Evolutionary conservation across 1,140 invertebrate species (phyloP).

Genomic region (Epicauta chinensis): DNA sequence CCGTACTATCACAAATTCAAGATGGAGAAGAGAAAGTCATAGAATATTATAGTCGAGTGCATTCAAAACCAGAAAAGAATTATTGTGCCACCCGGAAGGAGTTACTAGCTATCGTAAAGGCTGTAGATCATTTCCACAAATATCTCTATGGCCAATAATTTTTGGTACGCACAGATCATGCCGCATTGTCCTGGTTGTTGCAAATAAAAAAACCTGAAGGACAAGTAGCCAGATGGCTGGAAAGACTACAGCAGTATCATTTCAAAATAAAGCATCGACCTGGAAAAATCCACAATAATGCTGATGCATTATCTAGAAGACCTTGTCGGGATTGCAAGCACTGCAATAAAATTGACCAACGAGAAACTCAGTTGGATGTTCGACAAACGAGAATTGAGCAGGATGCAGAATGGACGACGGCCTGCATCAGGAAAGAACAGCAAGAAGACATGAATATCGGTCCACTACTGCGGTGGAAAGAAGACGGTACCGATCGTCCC

Average conservation of each 20-base stretch:
- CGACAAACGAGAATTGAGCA: too few relatives aligned
- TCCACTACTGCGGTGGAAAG: too few relatives aligned
- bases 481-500: too few relatives aligned
- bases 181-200: not conserved
- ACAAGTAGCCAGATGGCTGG: not conserved
- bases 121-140: slow-evolving; percentile 38
- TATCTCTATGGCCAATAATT: slow-evolving; percentile 25
- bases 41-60: slow-evolving; percentile 28
- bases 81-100: slow-evolving; percentile 42
- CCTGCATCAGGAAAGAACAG: too few relatives aligned
- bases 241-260: not conserved
- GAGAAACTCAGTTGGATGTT: too few relatives aligned
- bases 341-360: too few relatives aligned
- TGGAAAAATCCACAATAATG: not conserved
- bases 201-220: not conserved
- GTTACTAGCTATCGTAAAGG: slow-evolving; percentile 42
- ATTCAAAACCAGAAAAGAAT: slow-evolving; percentile 39
- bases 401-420: too few relatives aligned
- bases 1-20: slow-evolving; percentile 24
- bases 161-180: not conserved
- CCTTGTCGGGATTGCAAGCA: too few relatives aligned
- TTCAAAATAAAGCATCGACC: not conserved
- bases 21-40: slow-evolving; percentile 23
- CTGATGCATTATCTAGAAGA: not conserved
- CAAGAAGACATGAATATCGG: too few relatives aligned